phyloP scores from a whole-genome alignment of 2,888 invertebrate genomes.

The Callosobruchus maculatus region DNA sequence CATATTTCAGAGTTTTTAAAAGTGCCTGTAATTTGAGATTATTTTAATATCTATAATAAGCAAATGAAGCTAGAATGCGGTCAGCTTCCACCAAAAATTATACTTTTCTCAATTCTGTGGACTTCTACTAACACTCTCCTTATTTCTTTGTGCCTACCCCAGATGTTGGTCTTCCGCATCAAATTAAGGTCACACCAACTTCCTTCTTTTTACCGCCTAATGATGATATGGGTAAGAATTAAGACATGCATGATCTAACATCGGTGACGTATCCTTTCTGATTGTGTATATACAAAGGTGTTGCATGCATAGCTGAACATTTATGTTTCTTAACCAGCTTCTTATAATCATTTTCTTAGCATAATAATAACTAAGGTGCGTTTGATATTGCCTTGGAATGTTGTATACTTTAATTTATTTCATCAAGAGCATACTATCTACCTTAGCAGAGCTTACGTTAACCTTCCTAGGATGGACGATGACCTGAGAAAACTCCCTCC shows the following conservation, averaged over 20 bases:
- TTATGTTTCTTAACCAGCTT: neutral
- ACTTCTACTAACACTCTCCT: neutral
- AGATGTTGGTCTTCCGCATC: conserved; percentile 58
- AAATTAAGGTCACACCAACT: conserved; percentile 61
- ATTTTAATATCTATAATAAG: too few relatives aligned
- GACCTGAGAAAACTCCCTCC: too few relatives aligned
- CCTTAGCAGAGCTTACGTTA: too few relatives aligned
- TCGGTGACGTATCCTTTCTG: neutral
- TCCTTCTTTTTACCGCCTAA: conserved; percentile 59
- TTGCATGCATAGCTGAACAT: neutral
- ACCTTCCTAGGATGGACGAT: too few relatives aligned
- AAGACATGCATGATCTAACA: conserved; percentile 1
- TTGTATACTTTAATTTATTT: too few relatives aligned
- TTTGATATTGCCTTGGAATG: too few relatives aligned
- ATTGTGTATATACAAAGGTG: conserved; percentile 4
- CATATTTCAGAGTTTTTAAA: too few relatives aligned
- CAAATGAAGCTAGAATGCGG: too few relatives aligned
- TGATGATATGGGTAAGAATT: conserved; percentile 65
- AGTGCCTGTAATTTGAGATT: too few relatives aligned
- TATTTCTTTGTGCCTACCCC: neutral
- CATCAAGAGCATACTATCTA: too few relatives aligned
- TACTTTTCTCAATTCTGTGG: neutral
- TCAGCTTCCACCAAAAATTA: too few relatives aligned
- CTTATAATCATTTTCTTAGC: neutral
- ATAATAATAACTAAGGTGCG: neutral